phyloP scores from a whole-genome alignment of 2,888 invertebrate genomes.

The Crematogaster levior region DNA sequence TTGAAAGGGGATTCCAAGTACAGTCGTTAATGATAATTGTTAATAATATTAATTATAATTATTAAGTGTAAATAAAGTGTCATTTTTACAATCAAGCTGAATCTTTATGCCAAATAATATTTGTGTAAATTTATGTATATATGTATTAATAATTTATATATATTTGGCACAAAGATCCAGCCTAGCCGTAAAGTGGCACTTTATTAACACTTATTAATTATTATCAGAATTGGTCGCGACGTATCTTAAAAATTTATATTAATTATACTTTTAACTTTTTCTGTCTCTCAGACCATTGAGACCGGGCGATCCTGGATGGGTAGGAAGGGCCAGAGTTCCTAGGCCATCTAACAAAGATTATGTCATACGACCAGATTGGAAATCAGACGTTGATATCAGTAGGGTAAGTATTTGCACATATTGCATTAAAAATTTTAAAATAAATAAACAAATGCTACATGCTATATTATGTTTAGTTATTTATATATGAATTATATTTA shows the following conservation, averaged over 20 bases:
- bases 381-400: conserved; percentile 94
- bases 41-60: background rate
- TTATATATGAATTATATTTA: background rate
- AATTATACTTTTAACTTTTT: background rate
- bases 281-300: conserved; percentile 88
- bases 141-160: too few relatives aligned
- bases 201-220: too few relatives aligned
- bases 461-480: background rate
- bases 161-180: too few relatives aligned
- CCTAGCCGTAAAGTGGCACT: too few relatives aligned
- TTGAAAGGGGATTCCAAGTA: conserved; percentile 88
- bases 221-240: too few relatives aligned
- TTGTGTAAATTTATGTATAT: too few relatives aligned
- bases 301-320: conserved; percentile 98
- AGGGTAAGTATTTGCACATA: conserved; percentile 81
- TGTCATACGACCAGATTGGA: conserved; percentile 96
- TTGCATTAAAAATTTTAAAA: conserved; percentile 6
- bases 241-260: too few relatives aligned
- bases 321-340: conserved; percentile 97
- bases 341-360: conserved; percentile 98
- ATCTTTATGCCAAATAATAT: too few relatives aligned
- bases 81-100: too few relatives aligned
- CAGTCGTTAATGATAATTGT: conserved; percentile 63
- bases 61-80: too few relatives aligned
- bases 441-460: background rate